Evolutionary conservation across 2,888 invertebrate genomes (phyloP).

Genomic region (Sesia apiformis): DNA sequence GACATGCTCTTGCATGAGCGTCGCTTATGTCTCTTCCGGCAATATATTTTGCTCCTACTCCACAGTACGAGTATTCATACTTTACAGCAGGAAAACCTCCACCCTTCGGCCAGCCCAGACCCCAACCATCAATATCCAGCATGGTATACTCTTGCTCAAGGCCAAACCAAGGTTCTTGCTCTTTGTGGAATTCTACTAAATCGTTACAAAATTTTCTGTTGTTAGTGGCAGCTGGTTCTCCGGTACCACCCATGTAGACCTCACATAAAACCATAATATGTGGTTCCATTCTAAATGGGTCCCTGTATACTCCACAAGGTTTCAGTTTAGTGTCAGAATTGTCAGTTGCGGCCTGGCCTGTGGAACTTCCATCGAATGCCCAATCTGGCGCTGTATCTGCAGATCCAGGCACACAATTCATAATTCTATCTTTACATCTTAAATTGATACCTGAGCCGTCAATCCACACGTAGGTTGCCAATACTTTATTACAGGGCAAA

Average conservation of each 20-base stretch:
- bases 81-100: constrained; percentile 92
- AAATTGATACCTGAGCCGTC: constrained; percentile 84
- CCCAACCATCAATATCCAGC: constrained; percentile 89
- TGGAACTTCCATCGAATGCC: constrained; percentile 95
- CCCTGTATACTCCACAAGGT: constrained; percentile 90
- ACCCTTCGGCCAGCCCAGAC: constrained; percentile 94
- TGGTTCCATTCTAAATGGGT: constrained; percentile 92
- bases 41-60: constrained; percentile 94
- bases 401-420: constrained; percentile 76
- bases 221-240: constrained; percentile 82
- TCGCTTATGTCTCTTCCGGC: constrained; percentile 95
- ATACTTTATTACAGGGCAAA: constrained; percentile 72
- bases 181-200: constrained; percentile 79
- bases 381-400: constrained; percentile 80
- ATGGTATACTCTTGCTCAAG: constrained; percentile 94
- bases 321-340: constrained; percentile 92
- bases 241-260: constrained; percentile 82
- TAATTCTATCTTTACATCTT: constrained; percentile 79
- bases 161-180: constrained; percentile 90
- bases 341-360: constrained; percentile 85
- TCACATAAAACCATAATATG: constrained; percentile 92
- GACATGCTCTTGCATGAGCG: constrained; percentile 85
- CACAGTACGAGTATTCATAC: constrained; percentile 92
- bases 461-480: constrained; percentile 85
- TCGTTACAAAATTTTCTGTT: constrained; percentile 81